Percentiles rank a stretch among this genome's conserved stretches.
These are phyloP conservation scores for Sitta europaea DNA, from an alignment of 2,113 vertebrate genomes.

Conservation along the genomic window DNA sequence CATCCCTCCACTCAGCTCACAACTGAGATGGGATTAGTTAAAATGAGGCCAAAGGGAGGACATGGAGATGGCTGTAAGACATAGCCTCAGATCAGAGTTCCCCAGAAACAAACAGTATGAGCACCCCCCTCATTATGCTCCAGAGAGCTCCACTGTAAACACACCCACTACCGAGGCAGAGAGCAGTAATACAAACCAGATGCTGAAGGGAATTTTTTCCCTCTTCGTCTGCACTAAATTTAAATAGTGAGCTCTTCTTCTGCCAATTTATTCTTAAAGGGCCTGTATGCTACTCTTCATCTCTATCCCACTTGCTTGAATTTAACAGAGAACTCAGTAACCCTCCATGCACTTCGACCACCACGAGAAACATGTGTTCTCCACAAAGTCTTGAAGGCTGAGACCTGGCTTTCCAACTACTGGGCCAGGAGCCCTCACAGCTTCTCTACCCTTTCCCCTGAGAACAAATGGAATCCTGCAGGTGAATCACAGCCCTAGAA, in stretches of 20 bases:
- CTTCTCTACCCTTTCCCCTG: background rate
- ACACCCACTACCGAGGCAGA: conserved; percentile 54
- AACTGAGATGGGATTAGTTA: background rate
- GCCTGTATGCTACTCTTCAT: background rate
- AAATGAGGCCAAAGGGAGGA: background rate
- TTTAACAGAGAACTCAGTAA: background rate
- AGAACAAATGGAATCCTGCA: background rate
- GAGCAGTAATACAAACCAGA: conserved; percentile 74
- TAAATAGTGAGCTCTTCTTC: conserved; percentile 61
- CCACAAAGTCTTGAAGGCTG: background rate
- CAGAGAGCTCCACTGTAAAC: conserved; percentile 47
- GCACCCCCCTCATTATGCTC: background rate
- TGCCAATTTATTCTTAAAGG: conserved; percentile 70
- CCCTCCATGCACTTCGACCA: fast-evolving
- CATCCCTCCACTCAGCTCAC: background rate
- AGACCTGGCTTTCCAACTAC: background rate
- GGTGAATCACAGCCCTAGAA: background rate
- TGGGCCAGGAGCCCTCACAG: background rate
- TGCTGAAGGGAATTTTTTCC: conserved; percentile 60
- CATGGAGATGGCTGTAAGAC: background rate
- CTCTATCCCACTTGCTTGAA: background rate
- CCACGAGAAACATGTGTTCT: fast-evolving
- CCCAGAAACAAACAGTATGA: background rate
- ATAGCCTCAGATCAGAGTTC: background rate
- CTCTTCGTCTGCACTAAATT: conserved; percentile 66